Evolutionary conservation across 35 echinoderm and acorn worm genomes (phyloP), one percentile per base, ranked within the genome.

Genomic region (Amphiura filiformis): DNA sequence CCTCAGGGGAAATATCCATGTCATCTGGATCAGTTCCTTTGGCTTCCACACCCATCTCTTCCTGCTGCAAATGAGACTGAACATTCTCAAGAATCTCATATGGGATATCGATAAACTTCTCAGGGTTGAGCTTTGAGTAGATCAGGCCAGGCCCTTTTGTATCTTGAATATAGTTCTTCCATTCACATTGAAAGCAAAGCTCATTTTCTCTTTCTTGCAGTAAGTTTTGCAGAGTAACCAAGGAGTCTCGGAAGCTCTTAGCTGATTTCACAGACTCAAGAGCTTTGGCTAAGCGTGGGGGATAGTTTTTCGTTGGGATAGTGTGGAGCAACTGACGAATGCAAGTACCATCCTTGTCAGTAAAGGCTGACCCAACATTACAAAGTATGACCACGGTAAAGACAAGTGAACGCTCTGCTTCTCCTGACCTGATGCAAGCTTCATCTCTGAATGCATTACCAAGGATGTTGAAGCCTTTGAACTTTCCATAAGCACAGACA

Each of bases 381-480:
- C 89, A 84, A 33, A 91, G 28, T 75, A 91, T 91, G 65, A 91
- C 89, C 0, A 91, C 39, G 3, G 82, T 82, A 22, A 91, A 37
- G 7, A 91, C 39, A 5, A 91, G 41, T 23, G 32, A 39, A 15
- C 82, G 38, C 22, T 85, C 82, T 15, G 82, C 82, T 33, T 90
- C 88, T 79, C 89, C 89, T 32, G 82, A 78, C 18, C 56, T 40
- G 34, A 85, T 84, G 18, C 56, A 61, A 1, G 79, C 39, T 2
- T 77, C 33, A 35, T 2, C 32, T 20, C n/a, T n/a, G 35, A 91
- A 91, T 20, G 81, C 89, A 80, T 91, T 82, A 34, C 32, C 56
- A 44, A 91, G 42, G 39, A 84, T 84, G 32, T 91, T 77, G 28
- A 91, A 84, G 36, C 83, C 2, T 7, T 28, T 49, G 14, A 23